Evolutionary conservation across 2,113 vertebrate genomes (phyloP).

Genomic region (Urocitellus parryii): DNA sequence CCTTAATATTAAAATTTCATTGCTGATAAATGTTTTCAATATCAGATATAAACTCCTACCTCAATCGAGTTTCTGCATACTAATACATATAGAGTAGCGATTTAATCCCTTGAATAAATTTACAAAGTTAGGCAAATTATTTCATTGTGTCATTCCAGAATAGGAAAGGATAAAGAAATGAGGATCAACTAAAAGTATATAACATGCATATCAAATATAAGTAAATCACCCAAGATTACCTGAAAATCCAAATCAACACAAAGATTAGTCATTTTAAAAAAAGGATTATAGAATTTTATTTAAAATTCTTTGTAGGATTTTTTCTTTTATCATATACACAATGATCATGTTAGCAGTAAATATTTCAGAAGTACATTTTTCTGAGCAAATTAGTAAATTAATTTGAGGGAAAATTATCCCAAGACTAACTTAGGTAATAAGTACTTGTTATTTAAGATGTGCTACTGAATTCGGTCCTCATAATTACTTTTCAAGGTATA

Average conservation of each 20-base stretch:
- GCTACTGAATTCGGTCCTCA: slow-evolving; percentile 7
- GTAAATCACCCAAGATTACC: slow-evolving; percentile 10
- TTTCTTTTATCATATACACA: slow-evolving; percentile 21
- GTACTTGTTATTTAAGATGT: not conserved
- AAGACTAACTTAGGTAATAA: slow-evolving; percentile 36
- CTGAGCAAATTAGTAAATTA: slow-evolving; percentile 7
- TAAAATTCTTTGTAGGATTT: not conserved
- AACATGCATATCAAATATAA: slow-evolving; percentile 2
- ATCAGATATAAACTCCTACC: not conserved
- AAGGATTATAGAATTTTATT: not conserved
- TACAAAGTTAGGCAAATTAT: slow-evolving; percentile 13
- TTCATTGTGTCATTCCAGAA: slow-evolving; percentile 1
- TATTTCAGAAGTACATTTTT: slow-evolving; percentile 52
- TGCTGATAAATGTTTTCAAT: not conserved
- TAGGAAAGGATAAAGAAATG: slow-evolving; percentile 2
- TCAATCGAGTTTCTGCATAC: slow-evolving; percentile 7
- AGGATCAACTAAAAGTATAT: not conserved
- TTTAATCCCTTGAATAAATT: slow-evolving; percentile 29
- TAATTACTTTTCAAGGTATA: not conserved
- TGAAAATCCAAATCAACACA: slow-evolving; percentile 39
- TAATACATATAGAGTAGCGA: not conserved
- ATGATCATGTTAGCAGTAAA: not conserved
- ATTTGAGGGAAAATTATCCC: slow-evolving; percentile 29
- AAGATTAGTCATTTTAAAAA: slow-evolving; percentile 4
- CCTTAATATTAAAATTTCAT: not conserved